These are phyloP conservation scores for Onchidella celtica DNA, from an alignment of 2,888 invertebrate species.

Conservation along the genomic window DNA sequence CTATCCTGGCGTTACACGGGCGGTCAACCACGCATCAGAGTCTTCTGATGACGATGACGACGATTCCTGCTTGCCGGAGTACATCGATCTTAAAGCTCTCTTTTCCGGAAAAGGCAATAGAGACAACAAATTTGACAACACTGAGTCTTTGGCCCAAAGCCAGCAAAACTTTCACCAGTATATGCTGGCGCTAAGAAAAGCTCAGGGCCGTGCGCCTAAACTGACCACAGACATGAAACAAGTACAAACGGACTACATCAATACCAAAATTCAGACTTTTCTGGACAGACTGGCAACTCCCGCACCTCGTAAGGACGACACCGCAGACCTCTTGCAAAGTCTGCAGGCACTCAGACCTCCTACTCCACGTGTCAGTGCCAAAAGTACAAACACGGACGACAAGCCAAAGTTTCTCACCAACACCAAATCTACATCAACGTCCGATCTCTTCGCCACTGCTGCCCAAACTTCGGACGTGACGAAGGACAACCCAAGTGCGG, in stretches of 20 bases:
- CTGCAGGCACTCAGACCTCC: background rate
- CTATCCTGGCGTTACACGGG: conserved; percentile 13
- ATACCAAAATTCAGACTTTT: conserved; percentile 7
- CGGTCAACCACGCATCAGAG: background rate
- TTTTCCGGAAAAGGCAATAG: conserved; percentile 57
- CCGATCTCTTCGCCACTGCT: background rate
- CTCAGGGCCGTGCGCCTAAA: conserved; percentile 8
- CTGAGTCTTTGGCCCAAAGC: background rate
- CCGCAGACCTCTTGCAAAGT: background rate
- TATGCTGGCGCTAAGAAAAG: conserved; percentile 9
- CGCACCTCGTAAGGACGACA: background rate
- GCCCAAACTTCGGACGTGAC: background rate
- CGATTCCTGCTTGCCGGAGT: conserved; percentile 59
- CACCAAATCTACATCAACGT: background rate
- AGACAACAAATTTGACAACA: background rate
- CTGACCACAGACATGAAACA: background rate
- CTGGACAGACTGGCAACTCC: background rate
- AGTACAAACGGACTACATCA: background rate
- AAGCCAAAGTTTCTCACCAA: background rate
- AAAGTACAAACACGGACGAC: background rate
- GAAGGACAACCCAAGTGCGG: background rate
- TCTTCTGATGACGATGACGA: conserved; percentile 57
- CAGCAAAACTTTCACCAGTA: background rate
- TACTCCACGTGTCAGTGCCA: background rate
- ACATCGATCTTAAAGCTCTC: conserved; percentile 65